A percentile compares a stretch with the other conserved stretches of the same genome.
Conservation (phyloP, 1,140 invertebrate species). For the Polypedilum pembai region DNA sequence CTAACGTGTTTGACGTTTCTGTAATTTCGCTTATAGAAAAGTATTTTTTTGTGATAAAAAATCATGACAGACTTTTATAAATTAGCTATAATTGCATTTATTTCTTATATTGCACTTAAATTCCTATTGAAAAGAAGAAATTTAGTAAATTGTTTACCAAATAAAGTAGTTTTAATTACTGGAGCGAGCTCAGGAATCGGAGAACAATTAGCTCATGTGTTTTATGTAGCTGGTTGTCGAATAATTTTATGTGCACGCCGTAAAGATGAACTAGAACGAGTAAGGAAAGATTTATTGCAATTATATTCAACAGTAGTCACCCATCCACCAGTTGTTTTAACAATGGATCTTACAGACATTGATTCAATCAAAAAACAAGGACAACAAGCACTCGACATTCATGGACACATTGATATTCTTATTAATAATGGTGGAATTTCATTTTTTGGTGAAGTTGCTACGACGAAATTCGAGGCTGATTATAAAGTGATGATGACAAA, state of each 20-base stretch:
- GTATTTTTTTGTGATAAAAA: no score
- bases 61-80: no score
- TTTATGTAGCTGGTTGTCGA: conserved; percentile 75
- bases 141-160: not conserved
- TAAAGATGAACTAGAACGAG: conserved; percentile 67
- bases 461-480: conserved; percentile 78
- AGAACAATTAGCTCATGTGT: conserved; percentile 76
- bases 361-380: conserved; percentile 55
- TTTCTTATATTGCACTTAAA: not conserved
- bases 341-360: conserved; percentile 70
- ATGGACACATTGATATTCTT: conserved; percentile 77
- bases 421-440: conserved; percentile 91
- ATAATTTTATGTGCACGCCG: conserved; percentile 77
- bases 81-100: no score
- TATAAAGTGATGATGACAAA: conserved; percentile 86
- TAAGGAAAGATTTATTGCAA: conserved; percentile 60
- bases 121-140: not conserved
- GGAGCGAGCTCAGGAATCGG: conserved; percentile 80
- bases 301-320: conserved; percentile 45
- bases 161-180: conserved; percentile 84
- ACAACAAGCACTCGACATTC: conserved; percentile 56
- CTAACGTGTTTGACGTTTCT: no score
- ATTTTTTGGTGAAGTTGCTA: conserved; percentile 64
- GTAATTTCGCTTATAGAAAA: no score
- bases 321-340: conserved; percentile 64